Conservation (phyloP, 2,113 vertebrate genomes). For the Harpagus bidentatus region DNA sequence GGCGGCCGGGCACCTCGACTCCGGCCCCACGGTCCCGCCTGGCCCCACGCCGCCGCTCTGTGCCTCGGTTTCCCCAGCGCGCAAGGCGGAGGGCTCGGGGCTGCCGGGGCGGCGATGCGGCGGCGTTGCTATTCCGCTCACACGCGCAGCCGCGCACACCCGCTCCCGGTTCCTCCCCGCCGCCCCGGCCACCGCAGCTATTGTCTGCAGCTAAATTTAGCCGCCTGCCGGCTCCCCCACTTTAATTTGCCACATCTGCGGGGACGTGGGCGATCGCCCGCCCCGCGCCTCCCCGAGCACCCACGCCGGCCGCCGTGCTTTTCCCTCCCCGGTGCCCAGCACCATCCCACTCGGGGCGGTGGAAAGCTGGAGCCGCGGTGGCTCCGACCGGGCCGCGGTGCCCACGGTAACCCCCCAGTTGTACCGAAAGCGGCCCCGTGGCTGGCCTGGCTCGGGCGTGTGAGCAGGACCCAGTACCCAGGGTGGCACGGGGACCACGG, state of each 20-base stretch:
- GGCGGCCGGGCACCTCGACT: not conserved
- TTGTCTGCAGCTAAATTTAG: not conserved
- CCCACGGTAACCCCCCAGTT: not conserved
- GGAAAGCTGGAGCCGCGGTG: not conserved
- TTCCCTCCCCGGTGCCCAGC: not conserved
- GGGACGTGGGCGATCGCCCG: not conserved
- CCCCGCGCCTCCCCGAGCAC: not conserved
- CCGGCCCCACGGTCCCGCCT: not conserved
- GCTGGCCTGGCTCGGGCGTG: not conserved
- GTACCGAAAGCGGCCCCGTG: not conserved
- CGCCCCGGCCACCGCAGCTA: not conserved
- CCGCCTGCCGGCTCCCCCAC: not conserved
- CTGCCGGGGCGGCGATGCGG: not conserved
- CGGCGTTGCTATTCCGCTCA: not conserved
- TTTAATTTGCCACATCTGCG: not conserved
- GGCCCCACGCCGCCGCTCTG: not conserved
- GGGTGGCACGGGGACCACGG: not conserved
- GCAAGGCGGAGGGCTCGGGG: not conserved
- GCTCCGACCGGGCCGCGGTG: not conserved
- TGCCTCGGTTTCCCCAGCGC: not conserved
- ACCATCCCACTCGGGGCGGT: not conserved
- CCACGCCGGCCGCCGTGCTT: not conserved
- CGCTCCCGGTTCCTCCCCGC: not conserved
- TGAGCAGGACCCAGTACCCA: not conserved
- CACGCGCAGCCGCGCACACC: not conserved